phyloP scores from a whole-genome alignment of 2,888 invertebrate genomes.

The Chalcosyrphus nemorum region DNA sequence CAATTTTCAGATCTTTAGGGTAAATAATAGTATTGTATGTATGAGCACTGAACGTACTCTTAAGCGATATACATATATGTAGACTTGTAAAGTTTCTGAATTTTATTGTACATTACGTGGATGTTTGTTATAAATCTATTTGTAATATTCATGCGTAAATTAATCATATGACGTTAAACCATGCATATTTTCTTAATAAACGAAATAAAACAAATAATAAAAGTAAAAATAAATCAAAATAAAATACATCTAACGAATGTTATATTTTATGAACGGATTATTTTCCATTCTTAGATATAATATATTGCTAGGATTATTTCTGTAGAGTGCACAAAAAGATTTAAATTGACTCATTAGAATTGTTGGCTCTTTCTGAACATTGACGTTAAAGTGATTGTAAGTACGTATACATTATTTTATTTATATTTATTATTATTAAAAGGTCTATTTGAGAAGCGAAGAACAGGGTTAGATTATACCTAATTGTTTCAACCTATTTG shows the following conservation, averaged over 20 bases:
- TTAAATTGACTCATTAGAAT: background rate
- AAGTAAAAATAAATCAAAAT: background rate
- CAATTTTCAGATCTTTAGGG: background rate
- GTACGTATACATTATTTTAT: too few relatives aligned
- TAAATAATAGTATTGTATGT: background rate
- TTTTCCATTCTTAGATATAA: background rate
- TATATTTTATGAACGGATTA: background rate
- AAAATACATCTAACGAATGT: background rate
- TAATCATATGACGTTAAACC: background rate
- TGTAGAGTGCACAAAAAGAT: background rate
- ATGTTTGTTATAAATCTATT: background rate
- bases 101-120: background rate
- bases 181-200: constrained; percentile 1
- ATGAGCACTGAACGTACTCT: background rate
- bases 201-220: background rate
- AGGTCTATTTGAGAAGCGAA: too few relatives aligned
- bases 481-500: too few relatives aligned
- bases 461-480: too few relatives aligned
- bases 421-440: too few relatives aligned
- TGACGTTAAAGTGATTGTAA: background rate
- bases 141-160: constrained; percentile 2
- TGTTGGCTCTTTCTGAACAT: background rate
- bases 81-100: background rate
- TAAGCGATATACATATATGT: background rate
- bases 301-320: background rate